Base-by-base conservation (phyloP, 2,113 vertebrate species). In the Mellivora capensis region DNA sequence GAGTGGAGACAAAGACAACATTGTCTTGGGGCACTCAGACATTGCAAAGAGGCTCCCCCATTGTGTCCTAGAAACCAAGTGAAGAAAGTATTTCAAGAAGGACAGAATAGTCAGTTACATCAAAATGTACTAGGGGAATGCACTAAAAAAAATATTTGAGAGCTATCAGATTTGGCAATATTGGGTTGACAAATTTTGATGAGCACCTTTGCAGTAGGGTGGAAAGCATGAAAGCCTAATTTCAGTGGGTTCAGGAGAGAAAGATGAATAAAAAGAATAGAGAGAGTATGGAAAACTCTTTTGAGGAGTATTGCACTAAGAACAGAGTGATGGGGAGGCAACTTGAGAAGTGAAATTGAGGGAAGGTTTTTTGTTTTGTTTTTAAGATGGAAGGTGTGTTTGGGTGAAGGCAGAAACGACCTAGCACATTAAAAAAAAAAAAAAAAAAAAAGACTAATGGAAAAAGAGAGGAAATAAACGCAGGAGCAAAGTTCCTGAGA, bases 51-150 rank as follows among this genome's bases (percentile, higher is more conserved):
- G 29, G 39, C 72, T 93, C 61, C 82, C 54, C 61, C 86, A 47
- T 71, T 88, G 18, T 95, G 39, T 93, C 82, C 42, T 37, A 93
- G 79, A 93, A 95, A 94, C 54, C 61, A 96, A 83, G 25, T 42
- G 27, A 84, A 93, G 31, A 72, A 83, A 80, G 5, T 84, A 74
- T 80, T 93, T 84, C 71, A 96, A 71, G 61, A 47, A 84, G 47
- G 27, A 59, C 23, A 6, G 25, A 90, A 85, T 25, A 84, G n/a
- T 84, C 29, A 83, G 39, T 69, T 57, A 80, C 5, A 93, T 67
- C 23, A 85, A 90, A 83, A 91, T 69, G 25, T 42, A 62, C 31
- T 14, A 4, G 27, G 23, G 23, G 34, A 79, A 79, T 90, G 27
- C 67, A 21, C 37, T 54, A 54, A 83, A 80, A 83, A 49, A 67